Conservation (phyloP, 64 coral and sea anemone species). For the Actinia tenebrosa region DNA sequence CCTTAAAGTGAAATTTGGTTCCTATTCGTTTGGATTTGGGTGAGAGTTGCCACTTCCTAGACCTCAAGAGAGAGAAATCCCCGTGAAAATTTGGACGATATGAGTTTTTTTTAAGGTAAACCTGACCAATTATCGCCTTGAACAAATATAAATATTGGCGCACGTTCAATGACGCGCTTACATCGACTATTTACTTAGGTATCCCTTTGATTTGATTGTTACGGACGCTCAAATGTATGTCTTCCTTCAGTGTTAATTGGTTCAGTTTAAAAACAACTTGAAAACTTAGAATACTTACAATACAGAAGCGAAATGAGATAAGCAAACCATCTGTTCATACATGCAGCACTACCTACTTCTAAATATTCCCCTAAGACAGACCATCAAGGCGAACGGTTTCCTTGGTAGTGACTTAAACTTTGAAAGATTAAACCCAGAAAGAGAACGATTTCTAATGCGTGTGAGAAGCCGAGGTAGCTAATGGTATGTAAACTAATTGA, state of each 20-base stretch:
- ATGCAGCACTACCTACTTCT: neutral
- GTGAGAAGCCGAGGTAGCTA: too few relatives aligned
- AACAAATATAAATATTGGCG: neutral
- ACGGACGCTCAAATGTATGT: neutral
- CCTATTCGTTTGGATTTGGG: too few relatives aligned
- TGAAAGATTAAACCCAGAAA: too few relatives aligned
- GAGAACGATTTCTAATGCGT: too few relatives aligned
- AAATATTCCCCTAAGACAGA: neutral
- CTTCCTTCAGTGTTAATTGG: neutral
- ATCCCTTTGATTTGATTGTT: neutral
- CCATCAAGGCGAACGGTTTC: neutral
- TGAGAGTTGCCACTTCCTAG: too few relatives aligned
- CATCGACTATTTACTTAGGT: neutral
- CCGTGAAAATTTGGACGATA: too few relatives aligned
- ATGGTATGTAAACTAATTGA: too few relatives aligned
- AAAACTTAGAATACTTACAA: neutral
- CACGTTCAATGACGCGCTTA: too few relatives aligned
- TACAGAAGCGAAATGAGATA: neutral
- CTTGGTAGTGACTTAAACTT: too few relatives aligned
- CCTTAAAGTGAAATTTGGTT: too few relatives aligned
- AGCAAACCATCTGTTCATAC: neutral
- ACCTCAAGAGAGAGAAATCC: too few relatives aligned
- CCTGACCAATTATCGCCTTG: neutral
- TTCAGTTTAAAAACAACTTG: neutral
- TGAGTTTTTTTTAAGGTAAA: too few relatives aligned